Conservation (phyloP, 2,888 invertebrate genomes). For the Hirudinaria manillensis region DNA sequence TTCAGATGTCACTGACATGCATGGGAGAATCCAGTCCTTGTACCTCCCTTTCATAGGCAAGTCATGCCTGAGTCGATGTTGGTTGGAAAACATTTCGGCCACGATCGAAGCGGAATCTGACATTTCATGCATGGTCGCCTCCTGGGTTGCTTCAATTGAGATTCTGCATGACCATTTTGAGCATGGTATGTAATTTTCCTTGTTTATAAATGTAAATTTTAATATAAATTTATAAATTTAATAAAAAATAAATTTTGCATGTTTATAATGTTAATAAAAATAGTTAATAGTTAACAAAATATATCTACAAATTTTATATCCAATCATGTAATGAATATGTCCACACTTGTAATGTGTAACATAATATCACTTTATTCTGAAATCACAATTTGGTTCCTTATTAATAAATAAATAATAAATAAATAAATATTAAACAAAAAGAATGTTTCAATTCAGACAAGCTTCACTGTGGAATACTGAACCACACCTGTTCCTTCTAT, state of each 20-base stretch:
- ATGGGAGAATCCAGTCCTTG: conserved; percentile 8
- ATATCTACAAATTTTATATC: too few species aligned
- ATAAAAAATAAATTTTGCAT: not conserved
- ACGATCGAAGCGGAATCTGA: not conserved
- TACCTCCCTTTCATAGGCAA: conserved; percentile 5
- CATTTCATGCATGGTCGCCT: conserved; percentile 3
- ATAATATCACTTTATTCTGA: too few species aligned
- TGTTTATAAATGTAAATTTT: not conserved
- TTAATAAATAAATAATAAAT: not conserved
- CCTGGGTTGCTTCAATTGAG: conserved; percentile 7
- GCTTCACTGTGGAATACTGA: conserved; percentile 37
- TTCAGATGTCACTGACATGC: not conserved
- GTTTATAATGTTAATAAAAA: too few species aligned
- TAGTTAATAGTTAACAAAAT: too few species aligned
- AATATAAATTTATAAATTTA: not conserved
- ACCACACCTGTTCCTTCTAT: conserved; percentile 60
- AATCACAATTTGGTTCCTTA: too few species aligned
- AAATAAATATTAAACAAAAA: not conserved
- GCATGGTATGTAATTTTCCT: not conserved
- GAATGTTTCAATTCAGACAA: not conserved
- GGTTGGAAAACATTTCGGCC: not conserved
- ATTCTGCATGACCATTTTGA: not conserved
- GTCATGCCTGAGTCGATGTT: conserved; percentile 2
- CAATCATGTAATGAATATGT: too few species aligned
- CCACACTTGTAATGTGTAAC: too few species aligned